Base-by-base conservation (phyloP, 2,797 vertebrate genomes). In the Siniperca obscura region DNA sequence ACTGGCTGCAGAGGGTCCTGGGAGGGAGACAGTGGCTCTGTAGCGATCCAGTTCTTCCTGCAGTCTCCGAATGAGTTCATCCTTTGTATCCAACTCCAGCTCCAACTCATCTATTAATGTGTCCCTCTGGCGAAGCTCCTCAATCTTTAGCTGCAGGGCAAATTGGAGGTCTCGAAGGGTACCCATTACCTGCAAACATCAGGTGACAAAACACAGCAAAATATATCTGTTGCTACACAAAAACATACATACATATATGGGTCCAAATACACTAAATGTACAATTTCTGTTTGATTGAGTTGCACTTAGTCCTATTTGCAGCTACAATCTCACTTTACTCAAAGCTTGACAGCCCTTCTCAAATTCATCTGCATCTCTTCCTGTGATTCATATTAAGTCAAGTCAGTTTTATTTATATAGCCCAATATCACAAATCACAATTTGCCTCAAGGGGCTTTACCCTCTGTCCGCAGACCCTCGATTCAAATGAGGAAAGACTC, bases 121-220 rank as follows among this genome's bases (percentile, higher is more conserved):
- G 90, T 96, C 96, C 61, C 96, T 92, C 86, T 96, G 96, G n/a
- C 95, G 94, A 62, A 96, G 94, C 94, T 96, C 96, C 85, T 96
- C 96, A 10, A 96, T 96, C 89, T 96, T 96, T 30, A 96, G 87
- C 79, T 96, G 96, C 67, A 96, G 89, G 50, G 96, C 96, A 85
- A 95, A 96, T 76, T 96, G 96, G 57, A 96, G 95, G 86, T 96
- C 96, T 70, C 96, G 88, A 52, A 96, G 95, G 10, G 96, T 96
- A 10, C 96, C 96, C 96, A 96, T 96, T 7, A 78, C 84, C 90
- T 93, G 70, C 48, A 84, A 64, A 84, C 38, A 81, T 9, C 25
- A 62, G 46, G 16, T 34, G 30, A 42, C 11, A 64, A 22, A 69
- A 55, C 7, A 61, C 2, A 13, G 27, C 2, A 13, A 36, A 61